Conservation (phyloP, 2,888 invertebrate species). For the Suillia variegata region DNA sequence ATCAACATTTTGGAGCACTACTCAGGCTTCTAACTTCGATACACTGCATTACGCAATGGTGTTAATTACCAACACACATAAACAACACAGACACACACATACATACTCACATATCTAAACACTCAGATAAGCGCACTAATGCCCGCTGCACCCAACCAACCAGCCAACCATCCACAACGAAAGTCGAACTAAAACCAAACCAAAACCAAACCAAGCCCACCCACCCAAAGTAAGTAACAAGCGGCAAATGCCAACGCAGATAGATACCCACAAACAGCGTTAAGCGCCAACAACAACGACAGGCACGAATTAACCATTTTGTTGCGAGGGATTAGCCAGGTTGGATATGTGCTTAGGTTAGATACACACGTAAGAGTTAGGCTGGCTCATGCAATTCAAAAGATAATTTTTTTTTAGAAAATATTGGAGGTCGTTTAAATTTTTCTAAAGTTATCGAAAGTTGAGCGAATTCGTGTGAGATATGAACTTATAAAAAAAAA, state of each 20-base stretch:
- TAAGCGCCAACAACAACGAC: neutral
- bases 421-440: no score
- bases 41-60: constrained; percentile 60
- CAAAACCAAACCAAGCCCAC: no score
- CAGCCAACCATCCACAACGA: no score
- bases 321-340: neutral
- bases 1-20: constrained; percentile 37
- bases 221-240: no score
- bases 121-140: constrained; percentile 8
- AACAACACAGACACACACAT: constrained; percentile 3
- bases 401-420: no score
- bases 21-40: constrained; percentile 58
- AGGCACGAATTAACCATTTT: constrained; percentile 5
- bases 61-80: constrained; percentile 53
- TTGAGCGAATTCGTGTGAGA: no score
- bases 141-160: neutral
- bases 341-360: neutral
- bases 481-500: no score
- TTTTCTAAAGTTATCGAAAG: no score
- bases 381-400: no score
- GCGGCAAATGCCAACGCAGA: neutral
- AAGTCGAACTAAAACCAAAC: no score
- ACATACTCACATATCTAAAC: no score
- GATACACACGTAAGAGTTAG: no score
- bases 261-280: neutral